Conservation (phyloP, 2,113 vertebrate genomes). For the Serinus canaria region DNA sequence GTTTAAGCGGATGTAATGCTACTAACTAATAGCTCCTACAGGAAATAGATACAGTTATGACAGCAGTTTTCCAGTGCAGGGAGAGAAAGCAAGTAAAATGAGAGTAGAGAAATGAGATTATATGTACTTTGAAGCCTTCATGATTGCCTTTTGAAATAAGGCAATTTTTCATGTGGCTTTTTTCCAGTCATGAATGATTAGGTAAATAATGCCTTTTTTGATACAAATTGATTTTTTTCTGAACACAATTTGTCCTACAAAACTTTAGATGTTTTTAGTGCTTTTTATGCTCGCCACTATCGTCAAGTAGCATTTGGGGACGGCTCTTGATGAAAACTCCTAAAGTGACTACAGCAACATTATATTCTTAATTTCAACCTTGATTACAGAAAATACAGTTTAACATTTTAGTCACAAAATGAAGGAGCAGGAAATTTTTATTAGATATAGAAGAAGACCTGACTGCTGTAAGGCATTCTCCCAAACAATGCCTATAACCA, state of each 20-base stretch:
- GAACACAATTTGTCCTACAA: not conserved
- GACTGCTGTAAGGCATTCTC: not conserved
- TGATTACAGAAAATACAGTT: fast-evolving
- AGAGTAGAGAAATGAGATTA: conserved; percentile 41
- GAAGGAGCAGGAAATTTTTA: not conserved
- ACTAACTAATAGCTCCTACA: conserved; percentile 56
- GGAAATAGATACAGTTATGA: conserved; percentile 58
- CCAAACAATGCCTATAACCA: not conserved
- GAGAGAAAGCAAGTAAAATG: conserved; percentile 47
- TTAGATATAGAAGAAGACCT: not conserved
- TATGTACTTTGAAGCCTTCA: not conserved
- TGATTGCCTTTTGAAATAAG: conserved; percentile 4
- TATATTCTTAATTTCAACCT: not conserved
- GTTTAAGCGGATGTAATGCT: conserved; percentile 40
- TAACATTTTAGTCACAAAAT: not conserved
- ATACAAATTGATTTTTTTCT: not conserved
- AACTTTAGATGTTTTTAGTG: not conserved
- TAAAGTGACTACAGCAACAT: not conserved
- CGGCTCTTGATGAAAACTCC: not conserved
- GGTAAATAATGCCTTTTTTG: not conserved
- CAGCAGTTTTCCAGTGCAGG: conserved; percentile 40
- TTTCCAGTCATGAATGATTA: not conserved
- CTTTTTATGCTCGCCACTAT: not conserved
- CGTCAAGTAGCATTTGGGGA: not conserved
- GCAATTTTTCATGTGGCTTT: not conserved